Evolutionary conservation across 2,888 invertebrate species (phyloP).

Genomic region (Synanthedon vespiformis): DNA sequence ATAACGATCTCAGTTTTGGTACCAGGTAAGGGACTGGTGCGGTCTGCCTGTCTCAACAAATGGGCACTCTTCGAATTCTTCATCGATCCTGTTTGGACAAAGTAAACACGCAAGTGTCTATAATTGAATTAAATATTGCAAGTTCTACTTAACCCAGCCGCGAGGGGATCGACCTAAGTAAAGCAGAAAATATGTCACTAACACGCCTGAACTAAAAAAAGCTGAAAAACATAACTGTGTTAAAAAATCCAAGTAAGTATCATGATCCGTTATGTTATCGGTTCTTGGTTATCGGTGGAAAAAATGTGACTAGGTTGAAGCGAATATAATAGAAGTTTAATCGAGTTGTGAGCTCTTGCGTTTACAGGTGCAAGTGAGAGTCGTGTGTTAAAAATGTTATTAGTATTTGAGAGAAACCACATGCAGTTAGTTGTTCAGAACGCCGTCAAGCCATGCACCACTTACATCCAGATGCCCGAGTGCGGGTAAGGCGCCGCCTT

Average conservation of each 20-base stretch:
- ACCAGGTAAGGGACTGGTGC: conserved; percentile 73
- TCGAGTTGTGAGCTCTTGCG: conserved; percentile 1
- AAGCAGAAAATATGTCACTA: not conserved
- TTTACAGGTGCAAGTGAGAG: conserved; percentile 32
- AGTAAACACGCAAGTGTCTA: conserved; percentile 58
- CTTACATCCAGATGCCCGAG: conserved; percentile 48
- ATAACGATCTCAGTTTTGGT: conserved; percentile 50
- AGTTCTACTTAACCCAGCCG: conserved; percentile 23
- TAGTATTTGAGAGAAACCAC: conserved; percentile 39
- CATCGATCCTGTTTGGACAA: conserved; percentile 72
- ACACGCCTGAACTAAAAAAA: not conserved
- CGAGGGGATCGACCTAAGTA: conserved; percentile 21
- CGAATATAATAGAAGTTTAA: conserved; percentile 9
- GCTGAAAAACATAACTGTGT: not conserved
- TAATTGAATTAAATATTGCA: conserved; percentile 27
- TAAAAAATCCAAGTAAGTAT: not conserved
- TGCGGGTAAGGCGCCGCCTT: conserved; percentile 25
- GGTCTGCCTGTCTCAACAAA: conserved; percentile 74
- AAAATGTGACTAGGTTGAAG: not conserved
- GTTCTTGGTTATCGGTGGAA: not conserved
- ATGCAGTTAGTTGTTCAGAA: conserved; percentile 52
- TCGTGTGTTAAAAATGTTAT: conserved; percentile 11
- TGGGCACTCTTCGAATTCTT: conserved; percentile 76
- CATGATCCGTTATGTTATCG: not conserved
- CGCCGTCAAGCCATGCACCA: conserved; percentile 66